Percentiles rank a stretch among this genome's conserved stretches.
phyloP scores from a whole-genome alignment of 2,113 vertebrate species.

The Trogon surrucura region DNA sequence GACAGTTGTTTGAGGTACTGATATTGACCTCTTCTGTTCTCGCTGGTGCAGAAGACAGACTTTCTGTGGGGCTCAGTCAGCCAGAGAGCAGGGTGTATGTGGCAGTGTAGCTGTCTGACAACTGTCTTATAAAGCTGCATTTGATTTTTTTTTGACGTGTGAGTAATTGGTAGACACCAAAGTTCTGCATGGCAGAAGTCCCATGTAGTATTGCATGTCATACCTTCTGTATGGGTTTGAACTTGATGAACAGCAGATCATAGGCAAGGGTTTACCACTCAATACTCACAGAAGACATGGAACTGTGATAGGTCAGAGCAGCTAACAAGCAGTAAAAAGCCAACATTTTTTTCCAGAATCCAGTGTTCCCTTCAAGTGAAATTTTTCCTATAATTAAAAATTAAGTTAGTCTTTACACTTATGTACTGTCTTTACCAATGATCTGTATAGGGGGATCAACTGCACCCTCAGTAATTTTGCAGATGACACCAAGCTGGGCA shows the following conservation, averaged over 20 bases:
- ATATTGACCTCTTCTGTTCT: not conserved
- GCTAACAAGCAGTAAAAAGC: not conserved
- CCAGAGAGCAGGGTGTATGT: not conserved
- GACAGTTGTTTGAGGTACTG: not conserved
- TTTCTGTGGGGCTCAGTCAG: not conserved
- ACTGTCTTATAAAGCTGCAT: not conserved
- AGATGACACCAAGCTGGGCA: no score
- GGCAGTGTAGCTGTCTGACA: not conserved
- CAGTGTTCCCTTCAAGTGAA: not conserved
- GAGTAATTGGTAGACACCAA: not conserved
- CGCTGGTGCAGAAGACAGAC: not conserved
- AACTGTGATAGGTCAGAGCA: not conserved
- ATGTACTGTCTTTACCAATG: no score
- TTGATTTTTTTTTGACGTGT: not conserved
- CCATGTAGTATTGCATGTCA: rapidly evolving
- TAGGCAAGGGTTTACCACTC: not conserved
- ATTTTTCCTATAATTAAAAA: not conserved
- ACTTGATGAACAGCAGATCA: not conserved
- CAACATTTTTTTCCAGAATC: not conserved
- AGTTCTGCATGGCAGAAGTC: not conserved
- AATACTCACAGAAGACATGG: not conserved
- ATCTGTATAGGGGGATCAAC: no score
- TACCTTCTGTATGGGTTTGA: not conserved
- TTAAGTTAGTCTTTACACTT: not conserved
- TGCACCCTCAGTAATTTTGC: no score